phyloP scores from a whole-genome alignment of 2,888 invertebrate genomes.

The Plutella xylostella region DNA sequence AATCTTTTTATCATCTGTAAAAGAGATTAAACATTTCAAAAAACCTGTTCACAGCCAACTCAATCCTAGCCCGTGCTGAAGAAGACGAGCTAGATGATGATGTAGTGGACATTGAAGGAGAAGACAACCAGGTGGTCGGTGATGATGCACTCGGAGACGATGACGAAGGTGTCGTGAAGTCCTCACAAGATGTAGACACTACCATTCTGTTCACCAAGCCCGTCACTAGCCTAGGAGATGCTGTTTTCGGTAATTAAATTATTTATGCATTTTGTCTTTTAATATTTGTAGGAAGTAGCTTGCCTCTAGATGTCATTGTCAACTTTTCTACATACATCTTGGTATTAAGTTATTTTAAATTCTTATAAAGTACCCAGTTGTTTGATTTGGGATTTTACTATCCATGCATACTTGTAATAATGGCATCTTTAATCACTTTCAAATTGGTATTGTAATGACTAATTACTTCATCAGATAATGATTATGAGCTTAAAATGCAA shows the following conservation, averaged over 20 bases:
- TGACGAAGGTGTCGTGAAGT: conserved; percentile 69
- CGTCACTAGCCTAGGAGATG: conserved; percentile 68
- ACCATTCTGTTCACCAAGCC: conserved; percentile 91
- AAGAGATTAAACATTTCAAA: neutral
- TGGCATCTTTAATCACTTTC: no score
- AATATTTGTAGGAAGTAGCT: no score
- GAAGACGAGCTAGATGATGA: conserved; percentile 80
- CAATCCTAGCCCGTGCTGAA: conserved; percentile 69
- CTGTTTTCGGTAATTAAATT: conserved; percentile 72
- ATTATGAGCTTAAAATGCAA: no score
- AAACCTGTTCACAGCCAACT: conserved; percentile 39
- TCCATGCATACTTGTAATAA: no score
- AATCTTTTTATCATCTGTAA: no score
- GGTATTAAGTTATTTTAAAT: no score
- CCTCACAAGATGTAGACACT: conserved; percentile 93
- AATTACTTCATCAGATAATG: no score
- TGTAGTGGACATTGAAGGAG: conserved; percentile 76
- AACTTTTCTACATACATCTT: no score
- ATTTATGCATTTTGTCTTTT: neutral
- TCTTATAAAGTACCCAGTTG: no score
- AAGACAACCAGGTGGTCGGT: conserved; percentile 72
- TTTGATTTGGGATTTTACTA: no score
- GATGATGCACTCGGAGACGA: conserved; percentile 75
- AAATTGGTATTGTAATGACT: no score
- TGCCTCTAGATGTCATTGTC: no score